Conservation (phyloP, 1,140 invertebrate genomes). For the Lepidurus arcticus region DNA sequence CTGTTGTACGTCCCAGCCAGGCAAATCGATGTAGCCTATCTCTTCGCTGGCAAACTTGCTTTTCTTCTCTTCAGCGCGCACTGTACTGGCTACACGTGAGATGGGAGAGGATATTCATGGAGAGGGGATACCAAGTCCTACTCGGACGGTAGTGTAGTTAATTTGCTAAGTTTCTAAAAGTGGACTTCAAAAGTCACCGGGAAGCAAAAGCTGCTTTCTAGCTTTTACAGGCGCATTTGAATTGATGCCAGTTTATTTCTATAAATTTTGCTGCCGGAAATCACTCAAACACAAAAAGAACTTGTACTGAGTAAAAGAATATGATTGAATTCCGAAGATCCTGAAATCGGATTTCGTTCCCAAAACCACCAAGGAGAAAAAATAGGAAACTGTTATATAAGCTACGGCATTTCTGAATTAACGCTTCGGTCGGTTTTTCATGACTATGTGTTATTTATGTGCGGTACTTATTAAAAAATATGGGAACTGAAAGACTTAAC, state of each 20-base stretch:
- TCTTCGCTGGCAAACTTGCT: not conserved
- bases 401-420: no score
- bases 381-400: no score
- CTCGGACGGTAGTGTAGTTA: not conserved
- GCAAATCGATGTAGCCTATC: constrained; percentile 21
- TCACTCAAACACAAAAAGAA: no score
- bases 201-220: not conserved
- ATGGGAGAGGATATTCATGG: not conserved
- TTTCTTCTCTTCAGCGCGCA: not conserved
- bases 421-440: no score
- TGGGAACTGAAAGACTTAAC: not conserved
- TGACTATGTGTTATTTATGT: no score
- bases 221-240: not conserved
- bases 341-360: no score
- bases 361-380: no score
- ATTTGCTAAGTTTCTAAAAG: not conserved
- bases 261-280: not conserved
- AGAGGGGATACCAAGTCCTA: not conserved
- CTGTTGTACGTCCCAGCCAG: not conserved
- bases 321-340: no score
- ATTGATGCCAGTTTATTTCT: not conserved
- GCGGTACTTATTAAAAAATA: not conserved
- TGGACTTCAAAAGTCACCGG: not conserved
- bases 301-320: no score
- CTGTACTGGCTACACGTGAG: not conserved